Evolutionary conservation across 2,888 invertebrate species (phyloP).

Genomic region (Scaptomyza reducta): DNA sequence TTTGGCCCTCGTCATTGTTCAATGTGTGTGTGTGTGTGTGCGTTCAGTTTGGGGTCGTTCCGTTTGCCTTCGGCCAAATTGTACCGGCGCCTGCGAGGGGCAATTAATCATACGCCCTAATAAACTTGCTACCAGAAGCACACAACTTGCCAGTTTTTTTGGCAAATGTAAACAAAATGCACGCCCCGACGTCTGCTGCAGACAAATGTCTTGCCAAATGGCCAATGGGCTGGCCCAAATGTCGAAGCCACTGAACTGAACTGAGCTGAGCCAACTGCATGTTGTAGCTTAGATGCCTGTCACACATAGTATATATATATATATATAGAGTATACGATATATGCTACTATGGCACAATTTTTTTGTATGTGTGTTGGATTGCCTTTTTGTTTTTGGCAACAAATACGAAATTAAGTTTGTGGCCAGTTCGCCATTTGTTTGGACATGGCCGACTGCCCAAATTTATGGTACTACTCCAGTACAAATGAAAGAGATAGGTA

Average conservation of each 20-base stretch:
- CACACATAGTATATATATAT: background rate
- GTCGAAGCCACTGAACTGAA: constrained; percentile 16
- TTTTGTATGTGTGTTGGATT: constrained; percentile 9
- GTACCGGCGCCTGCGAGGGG: constrained; percentile 57
- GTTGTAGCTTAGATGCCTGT: constrained; percentile 25
- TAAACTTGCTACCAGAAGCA: constrained; percentile 63
- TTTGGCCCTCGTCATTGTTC: constrained; percentile 9
- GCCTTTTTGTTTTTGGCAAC: constrained; percentile 55
- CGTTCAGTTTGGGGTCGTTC: constrained; percentile 6
- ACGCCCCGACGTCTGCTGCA: constrained; percentile 72
- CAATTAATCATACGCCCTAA: constrained; percentile 75
- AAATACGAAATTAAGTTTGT: constrained; percentile 66
- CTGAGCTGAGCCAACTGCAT: constrained; percentile 64
- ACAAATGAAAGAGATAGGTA: constrained; percentile 4
- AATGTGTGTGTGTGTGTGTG: no score
- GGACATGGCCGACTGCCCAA: constrained; percentile 61
- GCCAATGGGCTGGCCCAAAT: constrained; percentile 65
- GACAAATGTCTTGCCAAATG: constrained; percentile 75
- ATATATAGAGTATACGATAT: constrained; percentile 15
- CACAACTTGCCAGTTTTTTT: constrained; percentile 48
- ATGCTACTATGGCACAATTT: constrained; percentile 7
- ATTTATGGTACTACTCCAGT: constrained; percentile 46
- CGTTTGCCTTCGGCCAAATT: constrained; percentile 31
- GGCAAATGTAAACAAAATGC: constrained; percentile 73
- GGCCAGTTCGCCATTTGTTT: constrained; percentile 52